phyloP scores from a whole-genome alignment of 2,113 vertebrate species.

The Protobothrops mucrosquamatus region DNA sequence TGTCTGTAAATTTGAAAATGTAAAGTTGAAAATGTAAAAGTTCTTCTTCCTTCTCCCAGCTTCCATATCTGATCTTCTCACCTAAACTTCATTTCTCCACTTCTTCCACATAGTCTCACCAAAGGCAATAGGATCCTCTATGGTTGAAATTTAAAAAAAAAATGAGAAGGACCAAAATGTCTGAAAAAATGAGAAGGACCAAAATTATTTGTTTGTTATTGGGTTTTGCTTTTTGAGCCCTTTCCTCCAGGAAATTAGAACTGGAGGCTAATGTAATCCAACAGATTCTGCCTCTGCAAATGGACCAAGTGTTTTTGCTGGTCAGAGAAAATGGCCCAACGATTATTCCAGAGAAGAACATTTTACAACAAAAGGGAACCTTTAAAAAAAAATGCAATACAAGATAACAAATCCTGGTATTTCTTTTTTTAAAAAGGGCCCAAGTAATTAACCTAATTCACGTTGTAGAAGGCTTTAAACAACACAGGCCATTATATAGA shows the following conservation, averaged over 20 bases:
- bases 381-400: neutral
- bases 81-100: no score
- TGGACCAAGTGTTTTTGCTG: neutral
- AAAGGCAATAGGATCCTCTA: neutral
- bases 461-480: neutral
- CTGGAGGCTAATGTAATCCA: neutral
- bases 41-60: no score
- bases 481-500: neutral
- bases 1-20: neutral
- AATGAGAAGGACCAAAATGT: neutral
- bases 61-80: no score
- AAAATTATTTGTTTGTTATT: neutral
- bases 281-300: neutral
- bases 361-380: neutral
- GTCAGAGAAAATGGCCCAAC: neutral
- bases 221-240: neutral
- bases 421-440: neutral
- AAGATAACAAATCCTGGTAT: neutral
- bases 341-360: neutral
- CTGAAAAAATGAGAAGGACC: neutral
- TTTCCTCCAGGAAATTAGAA: neutral
- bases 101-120: neutral
- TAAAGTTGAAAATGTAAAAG: no score
- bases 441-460: slow-evolving; percentile 11
- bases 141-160: neutral